Conservation (phyloP, 2,113 vertebrate species). For the Poicephalus gulielmi region DNA sequence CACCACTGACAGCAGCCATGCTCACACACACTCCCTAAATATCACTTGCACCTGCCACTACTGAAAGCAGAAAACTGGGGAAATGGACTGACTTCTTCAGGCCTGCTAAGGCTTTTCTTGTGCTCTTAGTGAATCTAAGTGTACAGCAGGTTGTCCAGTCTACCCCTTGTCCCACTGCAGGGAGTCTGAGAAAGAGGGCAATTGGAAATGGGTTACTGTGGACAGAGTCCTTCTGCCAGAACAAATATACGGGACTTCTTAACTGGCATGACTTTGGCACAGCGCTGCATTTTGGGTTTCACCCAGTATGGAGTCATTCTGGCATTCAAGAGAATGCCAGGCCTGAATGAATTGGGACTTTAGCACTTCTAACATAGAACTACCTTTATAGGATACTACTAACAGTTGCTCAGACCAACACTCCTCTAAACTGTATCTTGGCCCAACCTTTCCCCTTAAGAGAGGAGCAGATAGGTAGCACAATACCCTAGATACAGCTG, state of each 20-base stretch:
- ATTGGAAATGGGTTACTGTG: not conserved
- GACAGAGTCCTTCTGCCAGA: not conserved
- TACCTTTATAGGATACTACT: not conserved
- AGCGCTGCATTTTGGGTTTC: not conserved
- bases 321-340: not conserved
- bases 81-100: not conserved
- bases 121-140: not conserved
- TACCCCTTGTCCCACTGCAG: not conserved
- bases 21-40: not conserved
- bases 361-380: not conserved
- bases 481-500: fast-evolving
- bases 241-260: not conserved
- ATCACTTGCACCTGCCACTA: not conserved
- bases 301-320: not conserved
- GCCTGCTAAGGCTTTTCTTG: not conserved
- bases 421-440: not conserved
- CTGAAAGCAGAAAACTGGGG: not conserved
- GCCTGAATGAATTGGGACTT: not conserved
- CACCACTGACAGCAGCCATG: not conserved
- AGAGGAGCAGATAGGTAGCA: not conserved
- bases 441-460: not conserved
- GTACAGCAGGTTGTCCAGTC: not conserved
- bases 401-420: not conserved
- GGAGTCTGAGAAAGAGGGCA: not conserved
- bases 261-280: fast-evolving